Evolutionary conservation across 2,888 invertebrate genomes (phyloP).

Genomic region (Criorhina ranunculi): DNA sequence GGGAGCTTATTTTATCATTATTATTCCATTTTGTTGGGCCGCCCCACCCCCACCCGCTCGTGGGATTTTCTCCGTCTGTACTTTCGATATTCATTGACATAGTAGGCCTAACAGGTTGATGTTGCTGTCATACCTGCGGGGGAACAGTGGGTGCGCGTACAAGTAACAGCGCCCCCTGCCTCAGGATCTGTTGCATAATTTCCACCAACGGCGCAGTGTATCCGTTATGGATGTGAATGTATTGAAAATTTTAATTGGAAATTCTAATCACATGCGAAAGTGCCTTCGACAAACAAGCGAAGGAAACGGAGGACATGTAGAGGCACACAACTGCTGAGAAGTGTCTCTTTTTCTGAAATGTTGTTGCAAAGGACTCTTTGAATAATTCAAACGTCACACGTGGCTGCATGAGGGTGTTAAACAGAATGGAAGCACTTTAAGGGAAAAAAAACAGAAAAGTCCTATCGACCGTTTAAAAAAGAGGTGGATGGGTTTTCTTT

Average conservation of each 20-base stretch:
- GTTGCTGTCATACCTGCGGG: constrained; percentile 16
- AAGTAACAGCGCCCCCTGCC: constrained; percentile 5
- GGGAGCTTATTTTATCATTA: constrained; percentile 71
- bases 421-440: no score
- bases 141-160: constrained; percentile 13
- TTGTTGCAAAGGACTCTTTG: constrained; percentile 34
- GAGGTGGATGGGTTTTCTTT: no score
- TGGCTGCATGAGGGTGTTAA: neutral
- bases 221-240: constrained; percentile 56
- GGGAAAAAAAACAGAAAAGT: no score
- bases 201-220: constrained; percentile 49
- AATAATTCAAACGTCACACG: constrained; percentile 18
- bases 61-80: constrained; percentile 83
- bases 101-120: constrained; percentile 32
- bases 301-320: neutral
- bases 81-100: constrained; percentile 77
- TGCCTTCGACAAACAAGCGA: constrained; percentile 78
- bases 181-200: constrained; percentile 68
- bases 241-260: constrained; percentile 75
- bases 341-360: constrained; percentile 37
- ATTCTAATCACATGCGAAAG: constrained; percentile 78
- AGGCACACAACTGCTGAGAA: neutral
- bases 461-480: no score
- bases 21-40: constrained; percentile 66
- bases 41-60: constrained; percentile 77